Percentiles rank a stretch among this genome's conserved stretches.
phyloP scores from a whole-genome alignment of 2,888 invertebrate genomes.

The Malacosoma neustria region DNA sequence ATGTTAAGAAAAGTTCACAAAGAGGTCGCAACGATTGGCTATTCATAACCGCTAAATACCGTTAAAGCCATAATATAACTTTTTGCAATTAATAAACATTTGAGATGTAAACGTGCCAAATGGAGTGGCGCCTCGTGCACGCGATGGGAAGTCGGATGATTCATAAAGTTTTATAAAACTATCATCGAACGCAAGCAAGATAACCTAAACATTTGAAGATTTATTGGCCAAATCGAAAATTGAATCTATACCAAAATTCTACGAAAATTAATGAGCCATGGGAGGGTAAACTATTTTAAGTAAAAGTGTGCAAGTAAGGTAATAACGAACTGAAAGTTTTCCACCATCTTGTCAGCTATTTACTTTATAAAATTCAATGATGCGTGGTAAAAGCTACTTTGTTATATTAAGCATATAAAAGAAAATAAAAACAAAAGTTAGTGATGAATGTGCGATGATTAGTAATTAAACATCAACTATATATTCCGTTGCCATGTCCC shows the following conservation, averaged over 20 bases:
- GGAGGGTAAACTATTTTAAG: background rate
- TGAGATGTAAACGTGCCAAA: background rate
- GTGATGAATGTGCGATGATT: too few relatives aligned
- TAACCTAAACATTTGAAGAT: conserved; percentile 2
- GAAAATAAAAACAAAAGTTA: too few relatives aligned
- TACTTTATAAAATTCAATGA: too few relatives aligned
- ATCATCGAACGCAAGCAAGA: conserved; percentile 2
- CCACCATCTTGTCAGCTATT: too few relatives aligned
- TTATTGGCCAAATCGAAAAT: background rate
- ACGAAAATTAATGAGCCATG: background rate
- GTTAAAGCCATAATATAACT: background rate
- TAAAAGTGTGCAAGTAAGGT: too few relatives aligned
- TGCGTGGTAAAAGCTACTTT: too few relatives aligned
- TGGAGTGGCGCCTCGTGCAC: background rate
- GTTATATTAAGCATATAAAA: too few relatives aligned
- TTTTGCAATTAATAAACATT: background rate
- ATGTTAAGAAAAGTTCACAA: background rate
- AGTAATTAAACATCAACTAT: too few relatives aligned
- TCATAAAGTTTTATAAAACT: conserved; percentile 1
- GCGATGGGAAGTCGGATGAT: background rate
- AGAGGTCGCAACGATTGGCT: background rate
- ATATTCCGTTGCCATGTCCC: too few relatives aligned
- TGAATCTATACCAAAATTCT: background rate
- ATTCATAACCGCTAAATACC: background rate
- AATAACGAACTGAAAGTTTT: too few relatives aligned